These are phyloP conservation scores for Oreochromis aureus DNA, from an alignment of 2,113 vertebrate species.

Conservation along the genomic window DNA sequence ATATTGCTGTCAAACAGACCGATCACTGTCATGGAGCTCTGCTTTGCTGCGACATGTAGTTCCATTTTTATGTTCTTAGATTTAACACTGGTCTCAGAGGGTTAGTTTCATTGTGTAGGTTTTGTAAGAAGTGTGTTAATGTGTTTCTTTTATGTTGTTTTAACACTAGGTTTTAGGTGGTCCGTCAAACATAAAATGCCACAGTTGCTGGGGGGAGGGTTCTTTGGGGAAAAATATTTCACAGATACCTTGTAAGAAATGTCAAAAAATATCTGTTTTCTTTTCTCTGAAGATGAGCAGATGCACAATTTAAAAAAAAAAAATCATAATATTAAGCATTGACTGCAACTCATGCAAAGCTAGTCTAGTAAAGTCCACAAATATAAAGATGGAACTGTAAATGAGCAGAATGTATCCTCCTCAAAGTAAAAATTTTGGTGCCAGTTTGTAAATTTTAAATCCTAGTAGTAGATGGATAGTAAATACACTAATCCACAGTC, in stretches of 20 bases:
- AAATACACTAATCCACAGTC: not conserved
- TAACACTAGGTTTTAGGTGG: slow-evolving; percentile 40
- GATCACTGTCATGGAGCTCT: not conserved
- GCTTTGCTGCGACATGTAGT: not conserved
- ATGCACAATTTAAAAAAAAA: not conserved
- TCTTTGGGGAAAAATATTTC: not conserved
- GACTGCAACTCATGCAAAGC: not conserved
- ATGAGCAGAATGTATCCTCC: not conserved
- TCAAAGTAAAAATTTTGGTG: not conserved
- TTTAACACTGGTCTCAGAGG: not conserved
- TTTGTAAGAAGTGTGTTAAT: not conserved
- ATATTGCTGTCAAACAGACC: not conserved
- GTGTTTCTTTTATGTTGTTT: not conserved
- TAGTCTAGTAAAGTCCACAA: not conserved
- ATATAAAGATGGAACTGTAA: not conserved
- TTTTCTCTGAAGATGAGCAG: not conserved
- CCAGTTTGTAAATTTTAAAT: not conserved
- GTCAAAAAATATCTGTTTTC: not conserved
- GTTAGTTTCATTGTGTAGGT: not conserved
- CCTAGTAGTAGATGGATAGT: not conserved
- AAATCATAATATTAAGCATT: not conserved
- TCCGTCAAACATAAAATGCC: slow-evolving; percentile 15
- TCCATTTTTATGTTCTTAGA: not conserved
- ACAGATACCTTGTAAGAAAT: not conserved
- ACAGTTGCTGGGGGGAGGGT: not conserved